phyloP scores from a whole-genome alignment of 2,113 vertebrate species.

The Ceratotherium simum region DNA sequence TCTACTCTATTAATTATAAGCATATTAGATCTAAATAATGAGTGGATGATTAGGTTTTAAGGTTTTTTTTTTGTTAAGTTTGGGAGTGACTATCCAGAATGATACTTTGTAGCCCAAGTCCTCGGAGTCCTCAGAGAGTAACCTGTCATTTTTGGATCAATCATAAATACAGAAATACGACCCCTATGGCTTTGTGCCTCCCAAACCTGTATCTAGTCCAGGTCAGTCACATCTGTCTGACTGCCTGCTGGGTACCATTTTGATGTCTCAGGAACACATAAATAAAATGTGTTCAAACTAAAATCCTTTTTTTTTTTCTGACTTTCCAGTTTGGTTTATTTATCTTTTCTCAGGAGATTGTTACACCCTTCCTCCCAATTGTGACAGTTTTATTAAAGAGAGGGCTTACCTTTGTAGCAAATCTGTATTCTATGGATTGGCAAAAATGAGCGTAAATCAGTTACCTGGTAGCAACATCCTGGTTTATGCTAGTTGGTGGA shows the following conservation, averaged over 20 bases:
- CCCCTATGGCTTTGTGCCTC: background rate
- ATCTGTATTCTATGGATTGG: too few species aligned
- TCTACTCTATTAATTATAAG: background rate
- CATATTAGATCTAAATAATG: background rate
- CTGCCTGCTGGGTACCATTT: background rate
- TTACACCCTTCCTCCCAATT: too few species aligned
- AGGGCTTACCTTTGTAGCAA: too few species aligned
- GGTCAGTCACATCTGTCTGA: background rate
- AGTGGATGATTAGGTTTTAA: conserved; percentile 35
- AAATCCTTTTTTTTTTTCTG: too few species aligned
- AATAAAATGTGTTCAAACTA: background rate
- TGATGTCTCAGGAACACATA: background rate
- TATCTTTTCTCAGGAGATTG: too few species aligned
- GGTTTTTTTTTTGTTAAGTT: conserved; percentile 43
- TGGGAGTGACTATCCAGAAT: background rate
- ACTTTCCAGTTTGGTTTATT: too few species aligned
- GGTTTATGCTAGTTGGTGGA: too few species aligned
- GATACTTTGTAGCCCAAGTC: background rate
- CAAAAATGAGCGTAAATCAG: too few species aligned
- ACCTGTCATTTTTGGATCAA: background rate
- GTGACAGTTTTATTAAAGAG: too few species aligned
- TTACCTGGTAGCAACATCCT: too few species aligned
- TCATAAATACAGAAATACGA: background rate
- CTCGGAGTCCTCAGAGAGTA: background rate
- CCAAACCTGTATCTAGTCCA: background rate